These are phyloP conservation scores for Diogma glabrata DNA, from an alignment of 2,888 invertebrate species.

Conservation along the genomic window DNA sequence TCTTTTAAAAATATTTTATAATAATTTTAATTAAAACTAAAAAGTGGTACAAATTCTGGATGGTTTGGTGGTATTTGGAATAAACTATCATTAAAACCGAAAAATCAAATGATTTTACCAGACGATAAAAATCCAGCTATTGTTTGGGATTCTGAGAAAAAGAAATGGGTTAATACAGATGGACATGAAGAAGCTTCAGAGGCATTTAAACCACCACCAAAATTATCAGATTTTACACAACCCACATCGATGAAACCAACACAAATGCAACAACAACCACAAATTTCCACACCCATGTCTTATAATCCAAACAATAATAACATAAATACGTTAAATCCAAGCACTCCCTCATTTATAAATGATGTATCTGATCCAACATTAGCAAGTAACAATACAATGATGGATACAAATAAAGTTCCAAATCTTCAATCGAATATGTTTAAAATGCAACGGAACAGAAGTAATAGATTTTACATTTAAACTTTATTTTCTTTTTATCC, in stretches of 20 bases:
- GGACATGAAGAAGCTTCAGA: conserved; percentile 48
- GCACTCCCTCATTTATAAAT: neutral
- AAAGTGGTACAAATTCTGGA: conserved; percentile 36
- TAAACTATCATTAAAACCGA: conserved; percentile 68
- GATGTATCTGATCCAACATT: neutral
- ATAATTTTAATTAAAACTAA: neutral
- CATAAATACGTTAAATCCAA: no score
- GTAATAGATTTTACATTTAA: conserved; percentile 39
- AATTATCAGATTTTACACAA: conserved; percentile 53
- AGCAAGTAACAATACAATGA: no score
- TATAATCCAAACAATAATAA: no score
- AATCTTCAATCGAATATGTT: conserved; percentile 55
- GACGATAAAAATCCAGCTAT: conserved; percentile 90
- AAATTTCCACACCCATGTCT: neutral
- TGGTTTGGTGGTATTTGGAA: conserved; percentile 85
- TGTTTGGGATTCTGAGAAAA: conserved; percentile 82
- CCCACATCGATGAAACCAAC: conserved; percentile 33
- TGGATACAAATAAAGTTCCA: conserved; percentile 24
- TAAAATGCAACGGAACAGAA: conserved; percentile 65
- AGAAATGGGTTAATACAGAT: conserved; percentile 78
- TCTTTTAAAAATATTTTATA: neutral
- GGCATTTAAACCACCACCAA: conserved; percentile 55
- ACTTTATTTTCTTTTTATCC: no score
- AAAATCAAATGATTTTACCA: conserved; percentile 92
- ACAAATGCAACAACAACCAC: conserved; percentile 14